These are phyloP conservation scores for Dromiciops gliroides DNA, from an alignment of 2,113 vertebrate species.

Conservation along the genomic window DNA sequence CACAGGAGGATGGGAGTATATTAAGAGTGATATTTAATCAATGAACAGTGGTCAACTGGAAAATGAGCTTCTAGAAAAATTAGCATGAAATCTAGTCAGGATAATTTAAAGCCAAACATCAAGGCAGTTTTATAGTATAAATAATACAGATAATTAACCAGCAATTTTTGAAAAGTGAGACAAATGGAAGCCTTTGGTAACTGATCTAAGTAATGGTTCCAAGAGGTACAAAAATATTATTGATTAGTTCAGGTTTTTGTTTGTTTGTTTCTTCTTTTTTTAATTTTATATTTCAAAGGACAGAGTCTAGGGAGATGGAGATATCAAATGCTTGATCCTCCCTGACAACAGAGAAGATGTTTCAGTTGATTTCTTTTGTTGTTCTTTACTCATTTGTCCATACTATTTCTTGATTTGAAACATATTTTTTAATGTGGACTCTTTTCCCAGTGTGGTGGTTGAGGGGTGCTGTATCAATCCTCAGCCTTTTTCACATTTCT, in stretches of 20 bases:
- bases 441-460: not conserved
- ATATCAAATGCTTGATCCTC: not conserved
- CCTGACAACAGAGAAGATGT: fast-evolving
- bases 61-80: not conserved
- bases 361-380: not conserved
- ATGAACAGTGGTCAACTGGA: not conserved
- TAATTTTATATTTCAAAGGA: too few relatives aligned
- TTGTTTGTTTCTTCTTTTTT: too few relatives aligned
- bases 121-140: not conserved
- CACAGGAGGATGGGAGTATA: not conserved
- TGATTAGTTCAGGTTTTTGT: too few relatives aligned
- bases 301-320: not conserved
- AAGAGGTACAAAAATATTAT: not conserved
- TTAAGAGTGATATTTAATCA: not conserved
- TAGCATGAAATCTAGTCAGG: not conserved
- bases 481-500: not conserved
- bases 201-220: not conserved
- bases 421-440: not conserved
- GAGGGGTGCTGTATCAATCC: not conserved
- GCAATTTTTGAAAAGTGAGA: not conserved
- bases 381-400: not conserved
- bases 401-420: not conserved
- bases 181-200: not conserved
- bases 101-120: not conserved
- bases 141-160: not conserved